phyloP scores from a whole-genome alignment of 2,113 vertebrate genomes.

The Hucho hucho region DNA sequence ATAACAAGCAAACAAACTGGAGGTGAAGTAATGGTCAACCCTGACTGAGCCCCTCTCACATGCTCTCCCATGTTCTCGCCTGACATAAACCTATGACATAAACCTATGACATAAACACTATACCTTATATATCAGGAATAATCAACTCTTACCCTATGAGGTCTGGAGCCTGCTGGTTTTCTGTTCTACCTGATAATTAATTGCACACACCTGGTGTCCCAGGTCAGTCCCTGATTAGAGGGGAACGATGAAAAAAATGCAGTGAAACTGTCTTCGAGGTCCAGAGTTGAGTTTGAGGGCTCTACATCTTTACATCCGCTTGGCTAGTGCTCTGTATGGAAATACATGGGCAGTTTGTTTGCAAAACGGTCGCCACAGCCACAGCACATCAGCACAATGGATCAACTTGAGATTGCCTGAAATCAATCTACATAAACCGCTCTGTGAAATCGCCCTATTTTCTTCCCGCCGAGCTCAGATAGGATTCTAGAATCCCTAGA shows the following conservation, averaged over 20 bases:
- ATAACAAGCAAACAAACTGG: conserved; percentile 44
- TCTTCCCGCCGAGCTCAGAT: conserved; percentile 23
- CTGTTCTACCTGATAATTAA: no score
- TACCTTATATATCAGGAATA: no score
- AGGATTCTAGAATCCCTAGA: conserved; percentile 32
- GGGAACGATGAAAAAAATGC: no score
- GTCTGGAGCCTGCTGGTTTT: no score
- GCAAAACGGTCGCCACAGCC: conserved; percentile 29
- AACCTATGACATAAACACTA: conserved; percentile 33
- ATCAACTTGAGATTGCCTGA: conserved; percentile 48
- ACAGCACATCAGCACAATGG: conserved; percentile 41
- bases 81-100: conserved; percentile 40
- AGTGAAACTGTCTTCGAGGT: no score
- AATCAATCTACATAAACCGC: conserved; percentile 47
- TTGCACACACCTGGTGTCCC: no score
- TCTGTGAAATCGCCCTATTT: conserved; percentile 29
- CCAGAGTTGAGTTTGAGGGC: no score
- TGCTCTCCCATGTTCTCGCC: conserved; percentile 3
- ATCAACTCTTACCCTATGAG: no score
- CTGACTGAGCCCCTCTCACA: conserved; percentile 27
- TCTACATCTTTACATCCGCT: conserved; percentile 6
- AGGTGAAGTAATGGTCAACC: conserved; percentile 39
- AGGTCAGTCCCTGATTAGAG: no score
- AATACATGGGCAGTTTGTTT: conserved; percentile 32
- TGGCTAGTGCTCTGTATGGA: conserved; percentile 32